Percentiles rank a stretch among this genome's conserved stretches.
Conservation (phyloP, 2,888 invertebrate genomes). For the Melinaea menophilus region DNA sequence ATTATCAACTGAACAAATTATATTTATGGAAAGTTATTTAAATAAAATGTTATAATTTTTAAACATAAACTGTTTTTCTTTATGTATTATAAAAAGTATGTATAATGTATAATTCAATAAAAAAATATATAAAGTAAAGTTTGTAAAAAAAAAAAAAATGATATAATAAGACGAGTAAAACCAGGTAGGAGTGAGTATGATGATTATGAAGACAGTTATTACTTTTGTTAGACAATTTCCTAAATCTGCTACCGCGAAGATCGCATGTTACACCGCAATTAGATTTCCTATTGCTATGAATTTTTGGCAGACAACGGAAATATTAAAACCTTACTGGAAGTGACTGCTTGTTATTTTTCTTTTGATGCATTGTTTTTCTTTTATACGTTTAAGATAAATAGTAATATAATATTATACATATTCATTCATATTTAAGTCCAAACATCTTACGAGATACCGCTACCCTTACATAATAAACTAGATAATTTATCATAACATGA, state of each 20-base stretch:
- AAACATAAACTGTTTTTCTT: too few species aligned
- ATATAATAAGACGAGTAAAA: background rate
- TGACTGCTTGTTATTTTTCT: conserved; percentile 5
- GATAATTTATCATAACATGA: too few species aligned
- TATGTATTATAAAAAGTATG: too few species aligned
- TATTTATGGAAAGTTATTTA: too few species aligned
- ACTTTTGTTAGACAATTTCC: conserved; percentile 13
- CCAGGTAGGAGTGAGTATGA: background rate
- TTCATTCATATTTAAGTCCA: too few species aligned
- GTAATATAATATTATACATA: too few species aligned
- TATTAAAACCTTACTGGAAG: conserved; percentile 25
- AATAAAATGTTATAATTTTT: too few species aligned
- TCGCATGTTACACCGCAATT: conserved; percentile 51
- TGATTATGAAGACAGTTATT: conserved; percentile 13
- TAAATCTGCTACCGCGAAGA: conserved; percentile 28
- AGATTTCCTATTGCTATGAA: conserved; percentile 40
- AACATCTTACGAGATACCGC: too few species aligned
- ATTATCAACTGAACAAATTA: too few species aligned
- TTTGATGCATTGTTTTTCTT: too few species aligned
- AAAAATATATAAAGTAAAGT: background rate
- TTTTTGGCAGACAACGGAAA: conserved; percentile 38
- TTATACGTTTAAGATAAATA: too few species aligned
- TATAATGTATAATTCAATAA: background rate
- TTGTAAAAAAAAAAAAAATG: background rate
- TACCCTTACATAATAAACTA: too few species aligned